Percentiles rank a stretch among this genome's conserved stretches.
These are phyloP conservation scores for Rhea pennata DNA, from an alignment of 2,113 vertebrate species.

Conservation along the genomic window DNA sequence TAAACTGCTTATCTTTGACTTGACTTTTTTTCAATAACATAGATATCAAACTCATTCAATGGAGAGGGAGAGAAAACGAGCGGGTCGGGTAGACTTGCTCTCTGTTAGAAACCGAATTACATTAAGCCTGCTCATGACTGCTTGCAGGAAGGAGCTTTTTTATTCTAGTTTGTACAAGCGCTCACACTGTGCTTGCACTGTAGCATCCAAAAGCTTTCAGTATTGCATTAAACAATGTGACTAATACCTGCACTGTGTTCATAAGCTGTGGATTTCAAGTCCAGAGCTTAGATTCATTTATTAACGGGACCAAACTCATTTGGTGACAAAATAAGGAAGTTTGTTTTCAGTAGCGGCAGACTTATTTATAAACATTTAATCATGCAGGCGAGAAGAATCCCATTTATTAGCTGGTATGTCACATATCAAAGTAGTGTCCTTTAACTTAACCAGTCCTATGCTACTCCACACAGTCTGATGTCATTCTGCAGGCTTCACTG, in stretches of 20 bases:
- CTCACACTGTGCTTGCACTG: conserved; percentile 53
- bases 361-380: not conserved
- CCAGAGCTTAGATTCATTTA: conserved; percentile 19
- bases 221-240: conserved; percentile 34
- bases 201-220: conserved; percentile 40
- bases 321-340: not conserved
- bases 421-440: not conserved
- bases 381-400: not conserved
- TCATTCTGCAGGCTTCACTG: not conserved
- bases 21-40: conserved; percentile 9
- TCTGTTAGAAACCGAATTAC: conserved; percentile 37
- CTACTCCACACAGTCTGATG: not conserved
- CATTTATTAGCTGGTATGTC: not conserved
- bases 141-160: conserved; percentile 49
- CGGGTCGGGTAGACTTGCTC: conserved; percentile 37
- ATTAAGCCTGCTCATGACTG: conserved; percentile 39
- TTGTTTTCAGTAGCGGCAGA: not conserved
- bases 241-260: conserved; percentile 46
- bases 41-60: conserved; percentile 35
- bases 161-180: conserved; percentile 48
- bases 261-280: conserved; percentile 1
- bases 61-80: conserved; percentile 21
- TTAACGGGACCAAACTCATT: not conserved
- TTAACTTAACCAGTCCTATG: not conserved
- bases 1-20: conserved; percentile 34